Conservation (phyloP, 2,888 invertebrate species). For the Aromia moschata region DNA sequence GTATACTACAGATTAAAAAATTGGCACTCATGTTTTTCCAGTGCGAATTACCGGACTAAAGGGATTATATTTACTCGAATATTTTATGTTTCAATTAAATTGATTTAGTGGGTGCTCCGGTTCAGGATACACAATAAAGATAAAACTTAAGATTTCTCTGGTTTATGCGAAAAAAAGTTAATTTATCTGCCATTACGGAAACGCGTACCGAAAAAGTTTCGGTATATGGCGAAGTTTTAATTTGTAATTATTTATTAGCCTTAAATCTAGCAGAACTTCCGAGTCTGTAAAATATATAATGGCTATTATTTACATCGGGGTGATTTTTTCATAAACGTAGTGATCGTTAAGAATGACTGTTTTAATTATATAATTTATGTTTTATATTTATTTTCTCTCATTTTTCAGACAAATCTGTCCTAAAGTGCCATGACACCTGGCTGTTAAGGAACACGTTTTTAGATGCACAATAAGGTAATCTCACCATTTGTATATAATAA, state of each 20-base stretch:
- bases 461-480: too few relatives aligned
- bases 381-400: too few relatives aligned
- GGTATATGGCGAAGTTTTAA: conserved; percentile 15
- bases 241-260: conserved; percentile 23
- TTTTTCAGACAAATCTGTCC: too few relatives aligned
- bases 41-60: conserved; percentile 1
- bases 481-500: too few relatives aligned
- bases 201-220: conserved; percentile 18
- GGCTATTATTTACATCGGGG: background rate
- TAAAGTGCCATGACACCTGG: too few relatives aligned
- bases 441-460: too few relatives aligned
- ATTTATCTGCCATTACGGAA: conserved; percentile 22
- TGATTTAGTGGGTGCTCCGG: conserved; percentile 20
- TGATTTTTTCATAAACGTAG: background rate
- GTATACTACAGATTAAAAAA: too few relatives aligned
- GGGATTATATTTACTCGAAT: conserved; percentile 5
- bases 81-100: conserved; percentile 24
- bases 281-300: conserved; percentile 4
- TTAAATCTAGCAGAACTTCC: background rate
- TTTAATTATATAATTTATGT: too few relatives aligned
- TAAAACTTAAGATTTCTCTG: conserved; percentile 19
- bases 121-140: conserved; percentile 19
- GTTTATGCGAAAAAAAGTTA: conserved; percentile 23
- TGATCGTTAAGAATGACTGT: background rate
- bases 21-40: too few relatives aligned